phyloP scores from a whole-genome alignment of 1,140 invertebrate genomes.

The Melipona quadrifasciata region DNA sequence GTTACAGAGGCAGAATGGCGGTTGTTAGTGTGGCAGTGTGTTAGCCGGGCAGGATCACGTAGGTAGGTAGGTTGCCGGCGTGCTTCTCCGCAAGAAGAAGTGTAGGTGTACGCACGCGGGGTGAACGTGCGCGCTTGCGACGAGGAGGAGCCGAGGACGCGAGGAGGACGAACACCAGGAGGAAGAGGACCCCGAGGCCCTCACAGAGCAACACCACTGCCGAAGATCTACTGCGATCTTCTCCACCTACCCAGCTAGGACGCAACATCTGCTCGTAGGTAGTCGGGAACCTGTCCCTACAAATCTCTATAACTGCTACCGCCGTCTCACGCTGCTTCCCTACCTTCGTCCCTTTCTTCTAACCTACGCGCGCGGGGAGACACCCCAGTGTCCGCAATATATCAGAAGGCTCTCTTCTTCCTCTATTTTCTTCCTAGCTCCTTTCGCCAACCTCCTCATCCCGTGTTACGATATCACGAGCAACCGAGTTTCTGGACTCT shows the following conservation, averaged over 20 bases:
- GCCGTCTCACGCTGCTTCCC: conserved; percentile 1
- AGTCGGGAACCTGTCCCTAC: conserved; percentile 70
- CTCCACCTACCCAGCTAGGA: conserved; percentile 39
- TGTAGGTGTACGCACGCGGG: conserved; percentile 51
- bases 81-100: conserved; percentile 4
- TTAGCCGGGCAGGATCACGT: conserved; percentile 74
- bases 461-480: conserved; percentile 32
- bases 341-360: background rate
- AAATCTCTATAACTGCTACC: conserved; percentile 69
- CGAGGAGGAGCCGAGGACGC: background rate
- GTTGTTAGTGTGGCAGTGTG: conserved; percentile 76
- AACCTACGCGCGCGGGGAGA: background rate
- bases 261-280: conserved; percentile 64
- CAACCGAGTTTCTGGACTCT: background rate
- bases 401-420: conserved; percentile 15
- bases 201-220: background rate
- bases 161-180: conserved; percentile 34
- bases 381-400: conserved; percentile 33
- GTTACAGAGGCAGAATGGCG: conserved; percentile 71
- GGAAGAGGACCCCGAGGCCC: conserved; percentile 12
- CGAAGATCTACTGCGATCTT: conserved; percentile 56
- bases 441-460: background rate
- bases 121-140: conserved; percentile 42
- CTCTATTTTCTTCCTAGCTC: conserved; percentile 27
- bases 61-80: conserved; percentile 63